phyloP scores from a whole-genome alignment of 2,888 invertebrate species.

The Uropetala carovei region DNA sequence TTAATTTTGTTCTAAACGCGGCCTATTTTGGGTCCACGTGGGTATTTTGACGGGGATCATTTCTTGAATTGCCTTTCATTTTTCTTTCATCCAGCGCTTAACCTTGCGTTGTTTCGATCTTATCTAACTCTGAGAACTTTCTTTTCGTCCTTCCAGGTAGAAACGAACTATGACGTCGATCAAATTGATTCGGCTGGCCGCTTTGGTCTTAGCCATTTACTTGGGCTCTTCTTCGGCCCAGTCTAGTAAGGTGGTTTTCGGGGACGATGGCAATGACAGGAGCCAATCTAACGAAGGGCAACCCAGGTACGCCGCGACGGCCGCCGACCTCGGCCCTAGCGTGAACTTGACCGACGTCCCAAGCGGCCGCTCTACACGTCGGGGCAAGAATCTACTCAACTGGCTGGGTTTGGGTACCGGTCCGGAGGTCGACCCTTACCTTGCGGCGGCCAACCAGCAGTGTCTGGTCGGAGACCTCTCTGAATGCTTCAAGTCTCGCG shows the following conservation, averaged over 20 bases:
- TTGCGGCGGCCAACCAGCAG: slow-evolving; percentile 84
- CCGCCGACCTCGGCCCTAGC: slow-evolving; percentile 36
- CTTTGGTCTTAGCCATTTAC: not conserved
- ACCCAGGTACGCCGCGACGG: slow-evolving; percentile 26
- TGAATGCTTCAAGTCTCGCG: slow-evolving; percentile 90
- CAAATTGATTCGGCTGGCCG: not conserved
- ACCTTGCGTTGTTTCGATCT: too few species aligned
- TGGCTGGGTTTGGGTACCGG: slow-evolving; percentile 88
- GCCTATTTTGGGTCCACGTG: slow-evolving; percentile 13
- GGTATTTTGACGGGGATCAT: not conserved
- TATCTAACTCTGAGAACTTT: too few species aligned
- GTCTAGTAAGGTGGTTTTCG: slow-evolving; percentile 54
- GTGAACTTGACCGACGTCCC: not conserved
- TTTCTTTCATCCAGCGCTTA: too few species aligned
- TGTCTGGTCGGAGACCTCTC: slow-evolving; percentile 89
- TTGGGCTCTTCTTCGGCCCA: not conserved
- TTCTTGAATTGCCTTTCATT: too few species aligned
- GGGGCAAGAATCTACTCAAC: slow-evolving; percentile 85
- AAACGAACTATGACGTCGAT: not conserved
- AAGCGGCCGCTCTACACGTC: slow-evolving; percentile 73
- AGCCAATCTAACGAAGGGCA: not conserved
- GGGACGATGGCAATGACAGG: slow-evolving; percentile 53
- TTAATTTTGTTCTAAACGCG: not conserved
- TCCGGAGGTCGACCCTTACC: slow-evolving; percentile 85
- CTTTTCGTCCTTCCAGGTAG: not conserved